Evolutionary conservation across 2,113 vertebrate species (phyloP).

Genomic region (Tympanuchus pallidicinctus): DNA sequence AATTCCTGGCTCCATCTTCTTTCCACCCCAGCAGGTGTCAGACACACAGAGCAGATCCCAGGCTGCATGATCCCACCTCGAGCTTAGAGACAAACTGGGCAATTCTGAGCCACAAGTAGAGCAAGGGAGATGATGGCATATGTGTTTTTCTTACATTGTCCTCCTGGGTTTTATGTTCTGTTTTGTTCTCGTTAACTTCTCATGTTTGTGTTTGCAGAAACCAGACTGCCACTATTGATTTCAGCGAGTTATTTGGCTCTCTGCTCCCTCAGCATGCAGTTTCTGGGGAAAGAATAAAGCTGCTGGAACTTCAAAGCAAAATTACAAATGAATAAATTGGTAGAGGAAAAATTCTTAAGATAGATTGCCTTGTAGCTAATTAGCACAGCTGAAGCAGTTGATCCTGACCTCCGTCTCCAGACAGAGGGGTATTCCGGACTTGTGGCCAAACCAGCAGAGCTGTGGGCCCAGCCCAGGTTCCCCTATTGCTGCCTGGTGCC

Average conservation of each 20-base stretch:
- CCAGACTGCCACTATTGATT: not conserved
- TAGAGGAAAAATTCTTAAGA: not conserved
- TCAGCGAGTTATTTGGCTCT: not conserved
- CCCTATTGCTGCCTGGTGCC: not conserved
- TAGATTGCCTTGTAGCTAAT: not conserved
- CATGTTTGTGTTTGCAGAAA: not conserved
- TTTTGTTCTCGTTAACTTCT: not conserved
- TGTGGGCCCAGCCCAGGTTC: not conserved
- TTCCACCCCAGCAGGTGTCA: not conserved
- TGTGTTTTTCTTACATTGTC: not conserved
- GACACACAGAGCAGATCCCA: not conserved
- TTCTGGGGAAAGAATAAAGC: not conserved
- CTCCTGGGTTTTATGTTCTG: not conserved
- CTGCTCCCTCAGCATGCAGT: not conserved
- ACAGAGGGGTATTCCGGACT: not conserved
- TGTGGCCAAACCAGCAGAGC: not conserved
- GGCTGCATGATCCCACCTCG: not conserved
- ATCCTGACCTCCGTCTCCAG: not conserved
- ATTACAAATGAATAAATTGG: not conserved
- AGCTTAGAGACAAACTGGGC: not conserved
- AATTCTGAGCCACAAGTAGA: not conserved
- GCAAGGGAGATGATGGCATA: accelerated
- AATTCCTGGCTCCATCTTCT: not conserved
- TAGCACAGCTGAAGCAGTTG: not conserved
- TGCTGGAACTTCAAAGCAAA: not conserved